phyloP scores from a whole-genome alignment of 2,888 invertebrate genomes.

The Polyommatus iphigenia region DNA sequence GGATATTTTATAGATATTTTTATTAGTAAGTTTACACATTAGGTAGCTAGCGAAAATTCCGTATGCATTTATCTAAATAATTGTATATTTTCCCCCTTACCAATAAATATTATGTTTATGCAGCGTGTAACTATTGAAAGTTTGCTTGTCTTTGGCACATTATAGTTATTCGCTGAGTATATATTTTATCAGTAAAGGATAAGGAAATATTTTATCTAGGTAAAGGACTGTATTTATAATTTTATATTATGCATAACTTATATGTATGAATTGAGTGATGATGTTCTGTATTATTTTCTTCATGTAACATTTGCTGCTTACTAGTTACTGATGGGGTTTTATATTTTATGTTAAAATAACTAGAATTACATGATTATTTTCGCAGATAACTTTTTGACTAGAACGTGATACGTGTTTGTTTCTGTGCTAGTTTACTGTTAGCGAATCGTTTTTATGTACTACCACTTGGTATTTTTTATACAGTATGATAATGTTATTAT shows the following conservation, averaged over 20 bases:
- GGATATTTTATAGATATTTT: not conserved
- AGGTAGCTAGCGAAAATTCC: not conserved
- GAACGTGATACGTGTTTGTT: not conserved
- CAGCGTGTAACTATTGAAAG: not conserved
- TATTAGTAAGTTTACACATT: not conserved
- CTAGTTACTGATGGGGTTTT: not conserved
- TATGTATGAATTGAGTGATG: not conserved
- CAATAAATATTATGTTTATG: too few relatives aligned
- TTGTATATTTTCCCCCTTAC: too few relatives aligned
- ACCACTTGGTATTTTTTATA: not conserved
- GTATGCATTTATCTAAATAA: conserved; percentile 20
- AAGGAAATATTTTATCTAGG: too few relatives aligned
- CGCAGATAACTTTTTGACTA: not conserved
- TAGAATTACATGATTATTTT: not conserved
- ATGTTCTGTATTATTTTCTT: not conserved
- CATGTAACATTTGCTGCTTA: not conserved
- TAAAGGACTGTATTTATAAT: not conserved
- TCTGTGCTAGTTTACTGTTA: not conserved
- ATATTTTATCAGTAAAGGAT: too few relatives aligned
- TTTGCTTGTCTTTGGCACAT: not conserved
- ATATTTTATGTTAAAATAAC: not conserved
- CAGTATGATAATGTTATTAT: not conserved
- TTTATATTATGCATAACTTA: not conserved
- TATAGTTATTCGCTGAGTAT: too few relatives aligned
- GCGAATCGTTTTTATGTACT: not conserved